Evolutionary conservation across 2,888 invertebrate species (phyloP), one percentile per base, ranked within the genome.

Genomic region (Choreutis nemorana): DNA sequence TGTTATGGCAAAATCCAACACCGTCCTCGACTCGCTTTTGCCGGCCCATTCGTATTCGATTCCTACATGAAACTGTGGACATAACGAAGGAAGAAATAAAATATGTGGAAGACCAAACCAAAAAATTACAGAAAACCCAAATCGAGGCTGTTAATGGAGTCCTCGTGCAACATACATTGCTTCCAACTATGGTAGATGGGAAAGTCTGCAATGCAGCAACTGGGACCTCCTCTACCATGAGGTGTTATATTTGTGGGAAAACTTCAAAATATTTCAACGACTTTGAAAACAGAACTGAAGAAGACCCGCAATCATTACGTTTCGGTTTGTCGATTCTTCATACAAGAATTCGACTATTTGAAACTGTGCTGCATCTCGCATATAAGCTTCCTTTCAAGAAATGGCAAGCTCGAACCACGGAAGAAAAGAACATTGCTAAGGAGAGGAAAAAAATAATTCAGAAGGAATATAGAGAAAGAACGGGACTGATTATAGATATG

Each of bases 361-460:
- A 43, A 22, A 34, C 29, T 7, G 14, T 55, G 5, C 30, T 58
- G 7, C 52, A 58, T 38, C 12, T 60, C 5, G 27, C 50, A 9
- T 54, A 60, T 29, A 53, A 51, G 31, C 29, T 54, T 7, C 39
- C 45, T 6, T 15, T 51, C 18, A 44, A 46, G 28, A 49, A 48
- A 34, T 51, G 49, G 44, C 45, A 48, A 36, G 15, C 28, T 7
- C 33, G 39, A 32, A 23, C 10, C n/a, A 3, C 25, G 8, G 26
- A 20, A 36, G 34, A 40, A 4, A 40, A 42, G 31, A 27, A 39
- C 18, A 26, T 32, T 14, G 32, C 32, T 7, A 28, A 32, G 25
- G 18, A 31, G 18, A 37, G 10, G 16, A 38, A 38, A 21, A 9
- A 16, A 13, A 16, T n/a, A 29, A 29, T 29, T 4, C 31, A 34